Conservation (phyloP, 1,140 invertebrate genomes). For the Nephotettix cincticeps region DNA sequence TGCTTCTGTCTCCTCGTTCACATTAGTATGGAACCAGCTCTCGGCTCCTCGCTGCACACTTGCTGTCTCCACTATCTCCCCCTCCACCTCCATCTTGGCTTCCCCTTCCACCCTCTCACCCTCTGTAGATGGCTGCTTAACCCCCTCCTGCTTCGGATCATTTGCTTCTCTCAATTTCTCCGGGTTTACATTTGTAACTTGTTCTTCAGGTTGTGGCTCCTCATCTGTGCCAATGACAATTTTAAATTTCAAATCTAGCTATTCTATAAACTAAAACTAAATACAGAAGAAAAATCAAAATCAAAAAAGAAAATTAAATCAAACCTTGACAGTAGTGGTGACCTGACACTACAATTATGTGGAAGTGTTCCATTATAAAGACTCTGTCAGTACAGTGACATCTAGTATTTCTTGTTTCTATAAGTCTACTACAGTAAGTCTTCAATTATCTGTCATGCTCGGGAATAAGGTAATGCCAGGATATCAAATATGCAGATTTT, state of each 20-base stretch:
- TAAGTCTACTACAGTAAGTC: too few relatives aligned
- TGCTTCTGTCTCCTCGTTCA: constrained; percentile 32
- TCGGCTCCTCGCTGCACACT: constrained; percentile 66
- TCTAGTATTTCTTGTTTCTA: too few relatives aligned
- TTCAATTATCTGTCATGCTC: too few relatives aligned
- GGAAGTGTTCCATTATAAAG: too few relatives aligned
- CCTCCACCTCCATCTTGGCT: constrained; percentile 57
- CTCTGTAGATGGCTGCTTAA: background rate
- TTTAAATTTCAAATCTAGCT: background rate
- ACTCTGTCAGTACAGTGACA: too few relatives aligned
- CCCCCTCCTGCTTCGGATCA: background rate
- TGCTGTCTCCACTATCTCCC: constrained; percentile 67
- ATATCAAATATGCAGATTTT: too few relatives aligned
- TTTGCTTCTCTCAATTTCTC: background rate
- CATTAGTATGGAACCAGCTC: constrained; percentile 66
- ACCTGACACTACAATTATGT: too few relatives aligned
- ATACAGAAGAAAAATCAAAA: background rate
- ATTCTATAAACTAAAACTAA: background rate
- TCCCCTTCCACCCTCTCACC: constrained; percentile 2
- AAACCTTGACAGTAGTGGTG: constrained; percentile 37
- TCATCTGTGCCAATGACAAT: background rate
- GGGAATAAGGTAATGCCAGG: too few relatives aligned
- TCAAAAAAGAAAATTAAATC: too few relatives aligned
- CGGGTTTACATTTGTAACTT: constrained; percentile 7
- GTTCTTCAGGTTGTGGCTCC: background rate